phyloP scores from a whole-genome alignment of 1,140 invertebrate genomes.

The Pogonus chalceus region DNA sequence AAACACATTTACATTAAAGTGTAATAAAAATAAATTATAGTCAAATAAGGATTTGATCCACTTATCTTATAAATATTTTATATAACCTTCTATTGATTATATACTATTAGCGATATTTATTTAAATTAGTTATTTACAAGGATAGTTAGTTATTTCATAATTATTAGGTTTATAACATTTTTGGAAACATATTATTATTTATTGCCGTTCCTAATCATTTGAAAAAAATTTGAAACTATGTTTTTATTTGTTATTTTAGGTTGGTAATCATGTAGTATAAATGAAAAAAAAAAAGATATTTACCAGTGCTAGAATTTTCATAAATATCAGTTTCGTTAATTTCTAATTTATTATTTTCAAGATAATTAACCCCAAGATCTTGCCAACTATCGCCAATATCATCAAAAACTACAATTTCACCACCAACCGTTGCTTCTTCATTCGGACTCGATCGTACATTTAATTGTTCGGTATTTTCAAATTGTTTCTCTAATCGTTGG shows the following conservation, averaged over 20 bases:
- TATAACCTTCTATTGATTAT: no score
- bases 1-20: no score
- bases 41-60: no score
- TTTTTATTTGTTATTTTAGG: no score
- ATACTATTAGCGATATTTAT: no score
- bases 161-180: no score
- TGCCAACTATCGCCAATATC: slow-evolving; percentile 69
- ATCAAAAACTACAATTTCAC: slow-evolving; percentile 71
- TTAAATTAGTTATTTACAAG: no score
- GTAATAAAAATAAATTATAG: no score
- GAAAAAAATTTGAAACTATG: neutral
- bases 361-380: slow-evolving; percentile 23
- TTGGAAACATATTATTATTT: neutral
- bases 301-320: slow-evolving; percentile 25
- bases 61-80: no score
- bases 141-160: no score
- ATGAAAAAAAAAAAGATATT: no score
- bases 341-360: slow-evolving; percentile 38
- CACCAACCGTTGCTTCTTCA: slow-evolving; percentile 25
- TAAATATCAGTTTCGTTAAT: slow-evolving; percentile 52
- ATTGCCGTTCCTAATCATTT: neutral
- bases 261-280: no score
- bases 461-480: slow-evolving; percentile 41
- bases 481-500: slow-evolving; percentile 28
- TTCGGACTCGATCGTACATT: slow-evolving; percentile 36